Percentiles rank a stretch among this genome's conserved stretches.
Evolutionary conservation across 2,797 vertebrate genomes (phyloP).

Genomic region (Glossophaga mutica): DNA sequence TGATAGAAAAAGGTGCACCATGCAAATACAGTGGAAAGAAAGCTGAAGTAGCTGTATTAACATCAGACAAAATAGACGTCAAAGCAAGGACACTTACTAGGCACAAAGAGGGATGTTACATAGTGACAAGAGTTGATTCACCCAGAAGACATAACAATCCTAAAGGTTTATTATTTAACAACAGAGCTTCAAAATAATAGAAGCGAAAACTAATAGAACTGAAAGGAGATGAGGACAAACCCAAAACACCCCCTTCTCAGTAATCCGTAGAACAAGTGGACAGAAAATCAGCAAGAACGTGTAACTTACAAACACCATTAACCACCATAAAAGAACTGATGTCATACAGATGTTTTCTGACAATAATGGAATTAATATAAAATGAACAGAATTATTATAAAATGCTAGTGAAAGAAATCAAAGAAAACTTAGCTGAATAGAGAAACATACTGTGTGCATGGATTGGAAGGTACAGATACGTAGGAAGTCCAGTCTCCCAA

Average conservation of each 20-base stretch:
- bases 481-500: neutral
- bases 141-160: neutral
- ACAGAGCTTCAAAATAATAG: neutral
- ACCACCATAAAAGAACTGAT: neutral
- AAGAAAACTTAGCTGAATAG: neutral
- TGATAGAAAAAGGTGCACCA: neutral
- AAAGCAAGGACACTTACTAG: neutral
- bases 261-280: neutral
- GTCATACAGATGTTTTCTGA: neutral
- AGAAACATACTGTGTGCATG: neutral
- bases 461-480: neutral
- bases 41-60: neutral
- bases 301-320: neutral
- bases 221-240: neutral
- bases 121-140: neutral
- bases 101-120: neutral
- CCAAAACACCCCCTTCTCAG: neutral
- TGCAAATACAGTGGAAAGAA: neutral
- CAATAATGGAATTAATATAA: neutral
- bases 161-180: neutral
- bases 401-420: neutral
- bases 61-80: neutral
- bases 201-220: neutral
- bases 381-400: neutral
- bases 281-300: neutral